Conservation (phyloP, 2,888 invertebrate species). For the Junonia oenone region DNA sequence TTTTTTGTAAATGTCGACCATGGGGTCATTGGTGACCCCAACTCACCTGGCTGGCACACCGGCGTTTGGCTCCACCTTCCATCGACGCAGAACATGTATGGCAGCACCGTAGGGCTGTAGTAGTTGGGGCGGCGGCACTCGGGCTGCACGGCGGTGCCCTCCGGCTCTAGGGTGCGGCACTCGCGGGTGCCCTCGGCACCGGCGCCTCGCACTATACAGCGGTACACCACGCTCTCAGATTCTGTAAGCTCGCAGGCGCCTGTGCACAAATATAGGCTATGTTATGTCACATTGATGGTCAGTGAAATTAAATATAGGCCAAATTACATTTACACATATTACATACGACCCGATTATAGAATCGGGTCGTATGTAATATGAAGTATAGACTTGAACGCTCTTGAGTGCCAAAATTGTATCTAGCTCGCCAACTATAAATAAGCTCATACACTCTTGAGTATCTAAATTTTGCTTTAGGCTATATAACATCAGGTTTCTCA, state of each 20-base stretch:
- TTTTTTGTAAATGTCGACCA: no score
- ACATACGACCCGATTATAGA: no score
- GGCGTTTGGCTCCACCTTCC: constrained; percentile 48
- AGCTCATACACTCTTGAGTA: no score
- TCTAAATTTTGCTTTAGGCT: no score
- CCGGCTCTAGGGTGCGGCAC: constrained; percentile 46
- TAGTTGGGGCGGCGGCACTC: constrained; percentile 48
- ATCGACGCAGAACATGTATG: constrained; percentile 47
- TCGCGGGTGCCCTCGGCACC: constrained; percentile 33
- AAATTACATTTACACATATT: neutral
- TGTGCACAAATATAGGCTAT: constrained; percentile 24
- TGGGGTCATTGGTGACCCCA: no score
- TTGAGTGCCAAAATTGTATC: no score
- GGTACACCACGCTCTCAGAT: constrained; percentile 44
- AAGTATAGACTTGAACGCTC: no score
- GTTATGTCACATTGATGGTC: neutral
- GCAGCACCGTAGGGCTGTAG: constrained; percentile 37
- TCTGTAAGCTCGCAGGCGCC: constrained; percentile 45
- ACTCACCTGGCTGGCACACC: constrained; percentile 46
- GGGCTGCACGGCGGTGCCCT: constrained; percentile 38
- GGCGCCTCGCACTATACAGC: constrained; percentile 36
- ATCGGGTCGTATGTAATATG: no score
- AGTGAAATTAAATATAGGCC: no score
- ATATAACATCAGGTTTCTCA: no score
- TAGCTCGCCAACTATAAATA: no score